Base-by-base conservation (phyloP, 2,113 vertebrate genomes). In the Cavia aperea region DNA sequence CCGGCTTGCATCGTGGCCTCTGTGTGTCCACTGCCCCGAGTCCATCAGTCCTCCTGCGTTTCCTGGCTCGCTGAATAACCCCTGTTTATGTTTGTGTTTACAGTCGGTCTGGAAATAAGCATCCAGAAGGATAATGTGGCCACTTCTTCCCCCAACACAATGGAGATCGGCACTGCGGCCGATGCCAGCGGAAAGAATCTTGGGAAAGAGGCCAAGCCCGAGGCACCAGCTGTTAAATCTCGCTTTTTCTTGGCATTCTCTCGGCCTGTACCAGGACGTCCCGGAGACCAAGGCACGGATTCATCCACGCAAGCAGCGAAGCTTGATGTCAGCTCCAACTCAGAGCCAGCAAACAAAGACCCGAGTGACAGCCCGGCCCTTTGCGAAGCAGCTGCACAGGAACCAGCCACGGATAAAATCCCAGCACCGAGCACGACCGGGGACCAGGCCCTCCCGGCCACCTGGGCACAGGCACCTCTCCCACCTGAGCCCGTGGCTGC, bases 261-360 rank as follows among this genome's bases (percentile, higher is more conserved):
- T 84, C 97, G 97, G 97, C 93, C 97, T 62, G 97, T 98, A 95
- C 97, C 98, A 97, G 97, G 97, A 86, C 98, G 97, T 97, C 66
- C 98, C 7, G 87, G 94, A 97, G 95, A 95, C 88, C 96, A 89
- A 51, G 95, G 95, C 16, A 81, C 88, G 0, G 94, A 96, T 92
- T 95, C 97, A 92, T 95, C 95, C 31, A 18, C 72, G 7, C 93
- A n/a, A 8, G 26, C 86, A 0, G 88, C 58, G 2, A 33, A 81
- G 70, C 96, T 91, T 11, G 96, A 96, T 94, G 97, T 96, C 96
- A 93, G 97, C 96, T 84, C 95, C 1, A 81, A 39, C 24, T 23
- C 51, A 1, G 62, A 83, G 1, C 31, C 18, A 0, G 93, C 1
- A 65, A 96, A 96, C 97, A 97, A 96, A 97, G 97, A 81, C 5